These are phyloP conservation scores for Oasisia sp. DNA, from an alignment of 2,888 invertebrate species.

Conservation along the genomic window DNA sequence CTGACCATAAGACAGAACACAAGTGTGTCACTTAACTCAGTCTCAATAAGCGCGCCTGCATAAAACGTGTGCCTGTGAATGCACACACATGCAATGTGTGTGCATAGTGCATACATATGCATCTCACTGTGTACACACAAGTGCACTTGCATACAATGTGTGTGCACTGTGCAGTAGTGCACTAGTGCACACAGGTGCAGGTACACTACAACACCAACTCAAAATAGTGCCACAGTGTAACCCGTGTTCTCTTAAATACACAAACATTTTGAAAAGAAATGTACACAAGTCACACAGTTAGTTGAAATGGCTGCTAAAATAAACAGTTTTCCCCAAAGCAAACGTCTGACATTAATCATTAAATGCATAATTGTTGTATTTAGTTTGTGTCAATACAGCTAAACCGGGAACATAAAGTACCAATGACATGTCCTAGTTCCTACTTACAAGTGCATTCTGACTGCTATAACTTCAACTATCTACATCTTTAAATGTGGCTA, in stretches of 20 bases:
- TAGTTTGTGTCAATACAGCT: not conserved
- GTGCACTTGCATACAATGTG: too few species aligned
- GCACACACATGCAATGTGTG: too few species aligned
- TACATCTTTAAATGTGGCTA: not conserved
- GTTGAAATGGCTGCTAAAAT: not conserved
- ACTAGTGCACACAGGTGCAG: not conserved
- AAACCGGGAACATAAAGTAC: not conserved
- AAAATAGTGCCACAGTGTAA: not conserved
- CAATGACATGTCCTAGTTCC: not conserved
- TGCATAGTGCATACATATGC: too few species aligned
- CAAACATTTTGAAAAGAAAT: constrained; percentile 10
- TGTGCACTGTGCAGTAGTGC: not conserved
- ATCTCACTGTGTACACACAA: too few species aligned
- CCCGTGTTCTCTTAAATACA: not conserved
- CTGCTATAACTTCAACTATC: not conserved
- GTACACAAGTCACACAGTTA: not conserved
- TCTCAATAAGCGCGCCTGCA: too few species aligned
- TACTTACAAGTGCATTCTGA: not conserved
- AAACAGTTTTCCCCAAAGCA: not conserved
- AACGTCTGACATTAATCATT: not conserved
- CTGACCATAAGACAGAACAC: not conserved
- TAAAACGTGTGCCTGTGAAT: too few species aligned
- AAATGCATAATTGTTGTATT: not conserved
- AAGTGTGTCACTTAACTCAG: not conserved
- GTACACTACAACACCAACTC: not conserved